Percentiles rank a stretch among this genome's conserved stretches.
These are phyloP conservation scores for Acleris holmiana DNA, from an alignment of 2,888 invertebrate genomes.

Conservation along the genomic window DNA sequence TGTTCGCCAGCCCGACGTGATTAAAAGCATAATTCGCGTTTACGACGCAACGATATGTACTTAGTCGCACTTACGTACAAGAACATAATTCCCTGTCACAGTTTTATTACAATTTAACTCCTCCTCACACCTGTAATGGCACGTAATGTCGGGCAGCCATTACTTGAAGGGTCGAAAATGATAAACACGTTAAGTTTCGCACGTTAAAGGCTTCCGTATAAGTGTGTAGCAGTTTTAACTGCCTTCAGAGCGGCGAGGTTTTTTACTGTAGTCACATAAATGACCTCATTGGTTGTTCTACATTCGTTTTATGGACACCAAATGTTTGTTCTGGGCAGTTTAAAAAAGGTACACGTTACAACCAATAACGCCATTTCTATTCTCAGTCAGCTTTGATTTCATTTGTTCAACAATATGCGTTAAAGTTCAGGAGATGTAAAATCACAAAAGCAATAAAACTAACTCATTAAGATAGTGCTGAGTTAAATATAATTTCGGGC, in stretches of 20 bases:
- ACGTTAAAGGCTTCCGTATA: constrained; percentile 31
- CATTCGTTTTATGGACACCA: constrained; percentile 21
- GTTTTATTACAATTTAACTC: constrained; percentile 45
- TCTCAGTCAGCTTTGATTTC: not conserved
- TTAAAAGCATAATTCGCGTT: constrained; percentile 38
- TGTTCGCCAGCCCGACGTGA: constrained; percentile 29
- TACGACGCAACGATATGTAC: constrained; percentile 36
- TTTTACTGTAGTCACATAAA: constrained; percentile 36
- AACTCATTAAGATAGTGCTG: constrained; percentile 22
- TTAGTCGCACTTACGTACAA: constrained; percentile 36
- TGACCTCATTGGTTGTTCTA: constrained; percentile 27
- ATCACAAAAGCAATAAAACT: constrained; percentile 30
- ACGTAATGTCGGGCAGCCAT: constrained; percentile 37
- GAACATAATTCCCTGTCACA: constrained; percentile 38
- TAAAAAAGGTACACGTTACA: not conserved
- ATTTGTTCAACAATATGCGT: not conserved
- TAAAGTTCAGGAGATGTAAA: not conserved
- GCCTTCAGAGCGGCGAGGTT: constrained; percentile 15
- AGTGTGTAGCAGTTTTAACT: constrained; percentile 32
- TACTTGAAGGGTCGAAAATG: constrained; percentile 40
- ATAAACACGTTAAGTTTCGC: constrained; percentile 39
- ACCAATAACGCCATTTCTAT: not conserved
- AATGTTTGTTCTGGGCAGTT: constrained; percentile 21
- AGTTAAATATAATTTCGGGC: constrained; percentile 17
- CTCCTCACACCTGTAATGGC: constrained; percentile 43